Base-by-base conservation (phyloP, 2,888 invertebrate genomes). In the Endotricha flammealis region DNA sequence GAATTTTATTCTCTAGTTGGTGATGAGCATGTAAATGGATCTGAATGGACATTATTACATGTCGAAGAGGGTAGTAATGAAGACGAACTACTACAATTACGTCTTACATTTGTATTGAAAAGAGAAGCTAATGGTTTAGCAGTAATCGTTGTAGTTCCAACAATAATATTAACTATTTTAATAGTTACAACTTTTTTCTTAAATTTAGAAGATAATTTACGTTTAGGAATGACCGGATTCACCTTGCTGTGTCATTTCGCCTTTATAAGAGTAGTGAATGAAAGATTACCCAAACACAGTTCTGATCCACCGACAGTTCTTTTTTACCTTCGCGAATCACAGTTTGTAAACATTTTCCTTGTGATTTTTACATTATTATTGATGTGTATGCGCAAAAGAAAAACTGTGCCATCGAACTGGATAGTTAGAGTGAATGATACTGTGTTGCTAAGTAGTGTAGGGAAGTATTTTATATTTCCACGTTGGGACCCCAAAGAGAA, bases 41-140 rank as follows among this genome's bases (percentile, higher is more conserved):
- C 57, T 0, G 64, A 60, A n/a, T 77, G 72, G 70, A 51, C 53
- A 2, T 62, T 77, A 17, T 47, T 64, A 3, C 57, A 63, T 31
- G 65, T 52, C 32, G 35, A 46, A 2, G 48, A 57, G 22, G 38
- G 39, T 0, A 38, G 48, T 11, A 32, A 52, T 28, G n/a, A 41
- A 1, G 44, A 29, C n/a, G 37, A 48, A 4, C 38, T 50, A 0
- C 39, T 36, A 0, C 53, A 57, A 11, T 29, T 76, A 3, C 48
- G 40, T 8, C 36, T 76, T 24, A 47, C 46, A 0, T 68, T 76
- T 11, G 35, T 52, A 0, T 36, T 78, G 11, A 60, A 72, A 28
- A 53, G 79, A 2, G 60, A 67, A 28, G 64, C 64, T 0, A 43
- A 40, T 3, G 50, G 52, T 0, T 31, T 75, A 0, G 62, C 53